Evolutionary conservation across 2,797 vertebrate species (phyloP), one percentile per base, ranked within the genome.

Genomic region (Morus bassanus): DNA sequence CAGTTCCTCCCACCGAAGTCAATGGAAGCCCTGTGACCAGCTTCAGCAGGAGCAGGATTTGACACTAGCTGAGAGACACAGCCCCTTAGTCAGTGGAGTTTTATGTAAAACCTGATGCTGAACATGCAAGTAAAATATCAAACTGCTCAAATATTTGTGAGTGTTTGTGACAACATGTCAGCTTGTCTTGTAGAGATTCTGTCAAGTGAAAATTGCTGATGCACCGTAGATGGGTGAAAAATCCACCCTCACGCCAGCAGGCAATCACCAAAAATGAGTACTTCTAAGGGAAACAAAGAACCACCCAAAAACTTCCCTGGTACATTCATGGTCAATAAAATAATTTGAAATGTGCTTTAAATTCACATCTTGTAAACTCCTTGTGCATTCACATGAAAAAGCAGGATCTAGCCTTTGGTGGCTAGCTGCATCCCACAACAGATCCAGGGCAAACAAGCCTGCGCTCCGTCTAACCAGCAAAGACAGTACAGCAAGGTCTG

Each of bases 141-240:
- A 93, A 70, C 48, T 43, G 24, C 50, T 89, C 75, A 93, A 91
- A 92, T 75, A 92, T 77, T 88, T 91, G 73, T 75, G 59, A 85
- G 41, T 37, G 33, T 83, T 88, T 85, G 56, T 89, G 85, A 92
- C 83, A 96, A 85, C 35, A 57, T 6, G 48, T 65, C 92, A 95
- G 41, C 41, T 83, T 80, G 18, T 45, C 64, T 93, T 91, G 56
- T 41, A 76, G 73, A 82, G 61, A 77, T 70, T 79, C 54, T 85
- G 67, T 85, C 74, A 87, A 87, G 45, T 68, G n/a, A 87, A 89
- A 94, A 89, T 56, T 67, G 28, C 53, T 67, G 57, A 65, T 81
- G 48, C 37, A 31, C 24, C 60, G 33, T 39, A 59, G 46, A 65
- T 33, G 19, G 63, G 35, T 92, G 28, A 95, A 93, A 93, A 91